A percentile compares a stretch with the other conserved stretches of the same genome.
phyloP scores from a whole-genome alignment of 2,888 invertebrate species.

The Dione vanillae region DNA sequence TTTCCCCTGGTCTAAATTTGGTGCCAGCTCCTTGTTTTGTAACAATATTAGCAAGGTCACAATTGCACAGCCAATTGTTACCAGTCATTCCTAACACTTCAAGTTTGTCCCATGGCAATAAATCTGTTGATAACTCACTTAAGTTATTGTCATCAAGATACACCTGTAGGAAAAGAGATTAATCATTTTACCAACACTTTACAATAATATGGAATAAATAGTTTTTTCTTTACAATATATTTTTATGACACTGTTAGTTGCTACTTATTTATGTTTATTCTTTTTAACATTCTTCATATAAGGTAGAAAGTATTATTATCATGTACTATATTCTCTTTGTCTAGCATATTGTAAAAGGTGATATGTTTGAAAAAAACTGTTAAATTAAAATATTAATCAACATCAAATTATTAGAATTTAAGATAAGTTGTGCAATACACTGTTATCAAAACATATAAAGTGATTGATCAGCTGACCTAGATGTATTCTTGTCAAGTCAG shows the following conservation, averaged over 20 bases:
- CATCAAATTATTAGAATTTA: slow-evolving; percentile 45
- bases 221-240: neutral
- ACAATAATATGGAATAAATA: neutral
- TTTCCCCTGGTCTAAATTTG: slow-evolving; percentile 69
- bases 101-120: slow-evolving; percentile 83
- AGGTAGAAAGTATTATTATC: no score
- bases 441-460: slow-evolving; percentile 64
- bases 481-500: slow-evolving; percentile 70
- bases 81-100: slow-evolving; percentile 83
- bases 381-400: neutral
- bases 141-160: slow-evolving; percentile 86
- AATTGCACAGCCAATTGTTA: slow-evolving; percentile 88
- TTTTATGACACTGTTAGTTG: neutral
- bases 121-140: slow-evolving; percentile 78
- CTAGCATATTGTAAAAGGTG: neutral
- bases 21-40: slow-evolving; percentile 69
- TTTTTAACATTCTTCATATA: no score
- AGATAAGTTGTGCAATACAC: slow-evolving; percentile 66
- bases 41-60: slow-evolving; percentile 77
- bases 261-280: no score
- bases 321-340: neutral
- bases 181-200: neutral
- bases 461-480: slow-evolving; percentile 77
- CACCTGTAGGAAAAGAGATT: slow-evolving; percentile 59
- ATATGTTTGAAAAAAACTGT: neutral